Percentiles rank a stretch among this genome's conserved stretches.
phyloP scores from a whole-genome alignment of 2,888 invertebrate genomes.

The Noctua pronuba region DNA sequence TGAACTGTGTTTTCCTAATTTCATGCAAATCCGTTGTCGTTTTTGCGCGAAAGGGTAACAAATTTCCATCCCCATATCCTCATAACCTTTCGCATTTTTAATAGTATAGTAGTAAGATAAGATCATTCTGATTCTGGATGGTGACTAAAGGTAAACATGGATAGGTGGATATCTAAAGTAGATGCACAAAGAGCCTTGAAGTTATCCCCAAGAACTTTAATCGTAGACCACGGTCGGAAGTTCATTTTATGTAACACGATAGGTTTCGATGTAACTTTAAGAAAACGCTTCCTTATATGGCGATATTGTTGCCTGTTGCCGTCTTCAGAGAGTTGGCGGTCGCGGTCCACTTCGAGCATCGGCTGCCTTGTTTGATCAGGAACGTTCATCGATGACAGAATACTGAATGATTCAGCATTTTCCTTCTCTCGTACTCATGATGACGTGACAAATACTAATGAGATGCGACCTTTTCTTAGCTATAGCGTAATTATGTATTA shows the following conservation, averaged over 20 bases:
- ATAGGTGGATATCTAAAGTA: neutral
- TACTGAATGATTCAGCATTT: slow-evolving; percentile 16
- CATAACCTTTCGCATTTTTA: no score
- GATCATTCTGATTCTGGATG: neutral
- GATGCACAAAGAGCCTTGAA: neutral
- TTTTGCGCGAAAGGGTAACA: no score
- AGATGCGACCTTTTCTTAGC: slow-evolving; percentile 11
- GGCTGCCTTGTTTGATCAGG: no score
- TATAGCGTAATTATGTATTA: slow-evolving; percentile 39
- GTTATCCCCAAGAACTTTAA: neutral
- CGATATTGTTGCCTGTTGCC: neutral
- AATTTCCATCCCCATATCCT: no score
- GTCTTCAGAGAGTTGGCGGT: neutral
- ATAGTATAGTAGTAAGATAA: no score
- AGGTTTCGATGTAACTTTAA: neutral
- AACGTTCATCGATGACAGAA: neutral
- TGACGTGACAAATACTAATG: slow-evolving; percentile 30
- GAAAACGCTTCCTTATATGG: neutral
- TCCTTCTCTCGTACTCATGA: neutral
- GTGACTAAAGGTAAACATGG: neutral
- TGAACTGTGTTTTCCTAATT: no score
- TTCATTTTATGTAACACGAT: neutral
- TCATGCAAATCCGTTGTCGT: no score
- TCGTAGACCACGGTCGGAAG: neutral
- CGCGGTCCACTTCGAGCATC: neutral